phyloP scores from a whole-genome alignment of 2,888 invertebrate genomes.

The Epirrita christyi region DNA sequence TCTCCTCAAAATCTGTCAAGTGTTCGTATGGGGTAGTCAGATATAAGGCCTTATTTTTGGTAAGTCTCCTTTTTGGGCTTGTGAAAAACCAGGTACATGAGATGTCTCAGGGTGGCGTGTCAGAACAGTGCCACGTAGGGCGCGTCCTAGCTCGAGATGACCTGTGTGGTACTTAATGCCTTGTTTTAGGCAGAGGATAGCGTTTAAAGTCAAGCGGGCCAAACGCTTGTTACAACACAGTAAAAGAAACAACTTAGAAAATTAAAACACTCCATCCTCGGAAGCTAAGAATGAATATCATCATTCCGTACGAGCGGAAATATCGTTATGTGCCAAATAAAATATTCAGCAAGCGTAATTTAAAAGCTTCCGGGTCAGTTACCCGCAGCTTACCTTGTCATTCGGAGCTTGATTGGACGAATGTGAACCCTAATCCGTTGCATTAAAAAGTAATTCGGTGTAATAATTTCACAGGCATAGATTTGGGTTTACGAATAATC shows the following conservation, averaged over 20 bases:
- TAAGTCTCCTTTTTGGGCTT: too few species aligned
- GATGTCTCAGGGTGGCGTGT: too few species aligned
- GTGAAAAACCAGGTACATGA: too few species aligned
- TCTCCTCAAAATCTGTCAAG: too few species aligned
- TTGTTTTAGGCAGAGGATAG: too few species aligned
- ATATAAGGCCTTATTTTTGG: too few species aligned
- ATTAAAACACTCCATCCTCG: neutral
- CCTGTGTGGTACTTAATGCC: too few species aligned
- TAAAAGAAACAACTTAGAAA: neutral
- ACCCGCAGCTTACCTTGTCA: slow-evolving; percentile 57
- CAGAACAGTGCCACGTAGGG: too few species aligned
- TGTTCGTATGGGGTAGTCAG: too few species aligned
- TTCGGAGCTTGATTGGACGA: slow-evolving; percentile 47
- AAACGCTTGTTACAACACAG: too few species aligned
- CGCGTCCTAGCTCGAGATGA: too few species aligned
- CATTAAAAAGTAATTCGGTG: slow-evolving; percentile 39
- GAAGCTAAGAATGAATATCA: slow-evolving; percentile 22
- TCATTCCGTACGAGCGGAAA: slow-evolving; percentile 50
- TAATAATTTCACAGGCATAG: slow-evolving; percentile 1
- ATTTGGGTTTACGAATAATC: slow-evolving; percentile 30
- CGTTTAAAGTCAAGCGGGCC: too few species aligned
- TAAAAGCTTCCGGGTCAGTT: slow-evolving; percentile 71
- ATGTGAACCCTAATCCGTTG: slow-evolving; percentile 52
- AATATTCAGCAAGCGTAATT: slow-evolving; percentile 70
- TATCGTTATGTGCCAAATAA: slow-evolving; percentile 61